Conservation (phyloP, 1,140 invertebrate genomes). For the Drosophila albomicans region DNA sequence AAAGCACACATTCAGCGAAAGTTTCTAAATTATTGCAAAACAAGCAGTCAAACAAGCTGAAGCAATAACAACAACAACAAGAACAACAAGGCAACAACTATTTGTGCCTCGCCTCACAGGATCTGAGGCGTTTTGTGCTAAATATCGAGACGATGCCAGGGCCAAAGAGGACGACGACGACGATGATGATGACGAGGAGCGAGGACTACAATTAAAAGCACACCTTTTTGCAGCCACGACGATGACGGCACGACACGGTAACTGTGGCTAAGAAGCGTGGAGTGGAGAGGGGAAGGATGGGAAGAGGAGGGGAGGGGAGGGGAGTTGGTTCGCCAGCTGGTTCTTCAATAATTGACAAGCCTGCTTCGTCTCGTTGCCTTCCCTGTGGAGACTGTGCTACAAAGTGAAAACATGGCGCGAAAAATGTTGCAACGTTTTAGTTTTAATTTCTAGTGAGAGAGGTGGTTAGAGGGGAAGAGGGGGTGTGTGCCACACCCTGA, state of each 20-base stretch:
- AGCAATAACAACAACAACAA: slow-evolving; percentile 41
- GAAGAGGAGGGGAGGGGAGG: not conserved
- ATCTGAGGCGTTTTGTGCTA: slow-evolving; percentile 60
- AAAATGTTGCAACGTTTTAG: slow-evolving; percentile 76
- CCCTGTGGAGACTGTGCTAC: slow-evolving; percentile 26
- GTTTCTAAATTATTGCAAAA: slow-evolving; percentile 81
- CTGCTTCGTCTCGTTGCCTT: slow-evolving; percentile 10
- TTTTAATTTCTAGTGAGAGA: slow-evolving; percentile 60
- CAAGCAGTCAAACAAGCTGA: slow-evolving; percentile 71
- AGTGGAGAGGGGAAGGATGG: not conserved
- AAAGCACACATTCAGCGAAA: slow-evolving; percentile 79
- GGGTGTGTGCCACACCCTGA: slow-evolving; percentile 11
- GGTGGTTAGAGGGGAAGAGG: not conserved
- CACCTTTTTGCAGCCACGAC: slow-evolving; percentile 67
- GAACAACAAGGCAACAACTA: slow-evolving; percentile 41
- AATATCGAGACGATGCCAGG: slow-evolving; percentile 63
- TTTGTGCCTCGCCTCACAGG: slow-evolving; percentile 60
- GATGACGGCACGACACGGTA: slow-evolving; percentile 11
- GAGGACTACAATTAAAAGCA: slow-evolving; percentile 78
- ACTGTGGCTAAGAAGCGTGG: not conserved
- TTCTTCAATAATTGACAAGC: slow-evolving; percentile 77
- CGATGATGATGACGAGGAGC: slow-evolving; percentile 6
- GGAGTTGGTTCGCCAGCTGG: slow-evolving; percentile 38
- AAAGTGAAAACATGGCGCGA: slow-evolving; percentile 68
- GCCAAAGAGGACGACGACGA: slow-evolving; percentile 2